Conservation (phyloP, 2,888 invertebrate genomes). For the Drosophila meridionalis region DNA sequence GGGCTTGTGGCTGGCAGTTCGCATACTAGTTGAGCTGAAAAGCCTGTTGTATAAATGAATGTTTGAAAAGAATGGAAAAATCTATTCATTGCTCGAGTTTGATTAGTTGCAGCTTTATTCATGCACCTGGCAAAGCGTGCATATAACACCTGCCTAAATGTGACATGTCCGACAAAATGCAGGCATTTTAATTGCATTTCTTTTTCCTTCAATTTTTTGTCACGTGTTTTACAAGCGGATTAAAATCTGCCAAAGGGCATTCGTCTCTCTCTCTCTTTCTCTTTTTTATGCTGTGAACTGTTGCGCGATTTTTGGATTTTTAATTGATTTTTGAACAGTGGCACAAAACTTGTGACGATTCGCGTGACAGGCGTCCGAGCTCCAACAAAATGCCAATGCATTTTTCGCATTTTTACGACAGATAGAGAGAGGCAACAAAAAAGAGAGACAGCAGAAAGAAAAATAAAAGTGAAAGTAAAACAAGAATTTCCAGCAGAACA, state of each 20-base stretch:
- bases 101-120: background rate
- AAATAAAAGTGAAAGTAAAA: constrained; percentile 21
- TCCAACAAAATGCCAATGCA: constrained; percentile 14
- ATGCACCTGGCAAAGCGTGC: background rate
- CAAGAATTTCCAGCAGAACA: constrained; percentile 43
- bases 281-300: constrained; percentile 12
- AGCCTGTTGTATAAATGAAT: background rate
- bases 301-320: constrained; percentile 36
- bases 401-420: constrained; percentile 28
- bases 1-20: constrained; percentile 36
- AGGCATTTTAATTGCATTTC: constrained; percentile 25
- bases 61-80: background rate
- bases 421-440: background rate
- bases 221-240: constrained; percentile 41
- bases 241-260: constrained; percentile 38
- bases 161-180: constrained; percentile 7
- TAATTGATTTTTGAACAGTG: constrained; percentile 63
- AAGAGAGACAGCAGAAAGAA: background rate
- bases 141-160: constrained; percentile 1
- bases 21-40: constrained; percentile 29
- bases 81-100: background rate
- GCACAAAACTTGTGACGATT: constrained; percentile 15
- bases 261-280: background rate
- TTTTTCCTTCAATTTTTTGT: constrained; percentile 2
- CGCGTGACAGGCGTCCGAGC: constrained; percentile 21